These are phyloP conservation scores for Rhegmatorhina hoffmannsi DNA, from an alignment of 2,113 vertebrate species.

Conservation along the genomic window DNA sequence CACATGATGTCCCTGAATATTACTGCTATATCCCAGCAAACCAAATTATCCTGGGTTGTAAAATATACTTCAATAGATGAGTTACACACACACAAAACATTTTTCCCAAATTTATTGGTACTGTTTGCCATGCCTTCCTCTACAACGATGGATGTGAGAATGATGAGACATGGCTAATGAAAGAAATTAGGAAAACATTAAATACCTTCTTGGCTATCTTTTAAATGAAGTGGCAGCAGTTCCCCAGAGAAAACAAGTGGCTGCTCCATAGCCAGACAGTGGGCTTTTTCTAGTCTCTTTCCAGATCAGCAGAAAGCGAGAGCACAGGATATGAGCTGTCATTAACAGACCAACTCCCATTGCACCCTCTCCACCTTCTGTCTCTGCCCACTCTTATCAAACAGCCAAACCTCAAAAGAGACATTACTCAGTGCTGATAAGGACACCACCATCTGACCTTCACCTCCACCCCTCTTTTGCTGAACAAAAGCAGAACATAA, in stretches of 20 bases:
- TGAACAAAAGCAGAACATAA: background rate
- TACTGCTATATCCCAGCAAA: background rate
- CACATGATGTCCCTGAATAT: background rate
- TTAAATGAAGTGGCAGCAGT: background rate
- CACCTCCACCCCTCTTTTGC: background rate
- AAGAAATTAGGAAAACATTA: background rate
- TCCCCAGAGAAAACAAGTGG: fast-evolving
- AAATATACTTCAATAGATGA: background rate
- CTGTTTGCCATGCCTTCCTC: background rate
- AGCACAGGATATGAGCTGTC: background rate
- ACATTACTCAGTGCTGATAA: constrained; percentile 14
- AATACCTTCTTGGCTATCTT: background rate
- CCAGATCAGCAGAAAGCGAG: background rate
- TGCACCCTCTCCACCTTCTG: background rate
- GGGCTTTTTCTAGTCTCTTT: background rate
- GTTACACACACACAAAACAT: background rate
- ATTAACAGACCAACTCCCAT: background rate
- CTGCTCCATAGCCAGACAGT: background rate
- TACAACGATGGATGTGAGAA: fast-evolving
- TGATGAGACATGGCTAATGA: background rate
- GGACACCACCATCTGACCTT: background rate
- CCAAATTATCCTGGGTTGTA: background rate
- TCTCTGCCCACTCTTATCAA: constrained; percentile 3
- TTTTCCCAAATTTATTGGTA: background rate
- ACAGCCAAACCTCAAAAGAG: background rate